Conservation (phyloP, 1,140 invertebrate species). For the Maniola jurtina region DNA sequence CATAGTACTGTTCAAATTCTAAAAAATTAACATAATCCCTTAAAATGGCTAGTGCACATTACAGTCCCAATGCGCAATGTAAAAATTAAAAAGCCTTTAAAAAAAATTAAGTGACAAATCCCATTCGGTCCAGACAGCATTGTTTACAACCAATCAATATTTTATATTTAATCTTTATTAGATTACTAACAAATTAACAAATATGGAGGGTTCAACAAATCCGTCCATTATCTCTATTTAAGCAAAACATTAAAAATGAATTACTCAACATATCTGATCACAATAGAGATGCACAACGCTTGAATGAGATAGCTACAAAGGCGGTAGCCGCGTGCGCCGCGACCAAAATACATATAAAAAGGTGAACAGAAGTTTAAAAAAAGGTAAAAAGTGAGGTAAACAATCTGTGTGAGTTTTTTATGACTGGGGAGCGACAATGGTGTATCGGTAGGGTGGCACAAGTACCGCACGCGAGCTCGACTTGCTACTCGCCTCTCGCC, state of each 20-base stretch:
- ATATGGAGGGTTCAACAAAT: slow-evolving; percentile 26
- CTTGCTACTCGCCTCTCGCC: background rate
- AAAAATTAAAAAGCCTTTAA: too few relatives aligned
- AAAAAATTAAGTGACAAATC: too few relatives aligned
- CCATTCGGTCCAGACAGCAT: background rate
- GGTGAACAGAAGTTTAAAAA: slow-evolving; percentile 66
- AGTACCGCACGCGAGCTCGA: slow-evolving; percentile 56
- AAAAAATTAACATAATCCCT: too few relatives aligned
- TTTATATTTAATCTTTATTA: background rate
- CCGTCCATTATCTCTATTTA: slow-evolving; percentile 62
- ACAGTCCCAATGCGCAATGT: too few relatives aligned
- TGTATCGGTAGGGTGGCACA: slow-evolving; percentile 62
- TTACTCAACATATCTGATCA: slow-evolving; percentile 50
- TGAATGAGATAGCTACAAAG: slow-evolving; percentile 59
- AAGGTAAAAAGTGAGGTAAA: slow-evolving; percentile 77
- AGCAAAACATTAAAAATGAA: slow-evolving; percentile 68
- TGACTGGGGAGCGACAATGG: slow-evolving; percentile 45
- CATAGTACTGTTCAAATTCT: too few relatives aligned
- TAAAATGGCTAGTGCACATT: too few relatives aligned
- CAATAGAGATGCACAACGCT: slow-evolving; percentile 62
- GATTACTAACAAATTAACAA: slow-evolving; percentile 21
- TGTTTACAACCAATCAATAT: background rate
- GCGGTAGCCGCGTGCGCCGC: slow-evolving; percentile 58
- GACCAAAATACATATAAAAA: slow-evolving; percentile 69
- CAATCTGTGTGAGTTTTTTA: slow-evolving; percentile 70